A percentile compares a stretch with the other conserved stretches of the same genome.
Evolutionary conservation across 2,888 invertebrate species (phyloP).

Genomic region (Fissipunctia ypsillon): DNA sequence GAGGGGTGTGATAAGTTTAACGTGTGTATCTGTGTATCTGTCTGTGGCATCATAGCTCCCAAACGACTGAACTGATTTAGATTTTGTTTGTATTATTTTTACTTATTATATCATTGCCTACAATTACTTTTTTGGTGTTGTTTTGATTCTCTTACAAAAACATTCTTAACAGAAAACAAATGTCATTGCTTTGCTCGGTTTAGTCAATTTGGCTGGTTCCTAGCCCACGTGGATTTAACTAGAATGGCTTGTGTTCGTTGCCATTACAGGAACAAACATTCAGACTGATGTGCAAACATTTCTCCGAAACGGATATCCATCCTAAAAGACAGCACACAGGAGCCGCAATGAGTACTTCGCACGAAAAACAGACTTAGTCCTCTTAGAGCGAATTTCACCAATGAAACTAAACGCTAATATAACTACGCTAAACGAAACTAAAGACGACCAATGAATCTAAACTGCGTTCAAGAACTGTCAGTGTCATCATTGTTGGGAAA

Average conservation of each 20-base stretch:
- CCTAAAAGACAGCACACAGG: slow-evolving; percentile 23
- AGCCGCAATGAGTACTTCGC: slow-evolving; percentile 9
- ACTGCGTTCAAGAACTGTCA: no score
- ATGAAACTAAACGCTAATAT: no score
- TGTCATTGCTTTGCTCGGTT: background rate
- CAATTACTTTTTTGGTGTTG: background rate
- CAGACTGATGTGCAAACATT: slow-evolving; percentile 36
- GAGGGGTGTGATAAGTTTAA: no score
- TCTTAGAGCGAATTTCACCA: no score
- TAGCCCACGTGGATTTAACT: background rate
- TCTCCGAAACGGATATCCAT: slow-evolving; percentile 21
- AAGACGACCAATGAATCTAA: no score
- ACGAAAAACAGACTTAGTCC: slow-evolving; percentile 10
- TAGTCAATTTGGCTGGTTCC: background rate
- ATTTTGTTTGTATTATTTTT: no score
- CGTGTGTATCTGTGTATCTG: no score
- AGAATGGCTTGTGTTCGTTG: background rate
- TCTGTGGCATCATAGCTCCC: no score
- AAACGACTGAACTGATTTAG: no score
- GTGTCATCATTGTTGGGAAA: no score
- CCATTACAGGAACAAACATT: slow-evolving; percentile 49
- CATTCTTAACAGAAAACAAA: background rate
- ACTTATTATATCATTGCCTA: no score
- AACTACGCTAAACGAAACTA: no score
- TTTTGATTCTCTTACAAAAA: background rate